These are phyloP conservation scores for Rapana venosa DNA, from an alignment of 2,888 invertebrate genomes.

Conservation along the genomic window DNA sequence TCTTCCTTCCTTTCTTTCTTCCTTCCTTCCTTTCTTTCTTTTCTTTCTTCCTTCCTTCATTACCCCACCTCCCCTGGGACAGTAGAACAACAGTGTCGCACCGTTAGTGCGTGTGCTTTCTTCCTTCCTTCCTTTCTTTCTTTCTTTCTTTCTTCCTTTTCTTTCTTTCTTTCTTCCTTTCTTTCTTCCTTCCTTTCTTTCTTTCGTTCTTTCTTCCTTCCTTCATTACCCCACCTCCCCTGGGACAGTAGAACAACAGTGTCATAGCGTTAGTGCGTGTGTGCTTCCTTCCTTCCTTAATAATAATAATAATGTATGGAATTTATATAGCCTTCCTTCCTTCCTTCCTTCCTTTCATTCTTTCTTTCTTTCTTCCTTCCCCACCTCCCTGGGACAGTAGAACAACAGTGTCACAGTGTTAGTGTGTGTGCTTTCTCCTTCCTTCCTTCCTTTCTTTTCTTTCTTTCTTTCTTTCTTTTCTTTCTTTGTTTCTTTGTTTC, in stretches of 20 bases:
- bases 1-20: neutral
- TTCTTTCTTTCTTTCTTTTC: neutral
- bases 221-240: constrained; percentile 90
- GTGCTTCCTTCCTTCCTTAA: neutral
- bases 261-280: neutral
- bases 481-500: constrained; percentile 9
- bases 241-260: constrained; percentile 77
- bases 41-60: neutral
- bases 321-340: too few relatives aligned
- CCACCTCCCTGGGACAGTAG: constrained; percentile 89
- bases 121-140: neutral
- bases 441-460: neutral
- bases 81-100: neutral
- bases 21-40: neutral
- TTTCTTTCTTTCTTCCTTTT: neutral
- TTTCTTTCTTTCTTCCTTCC: constrained; percentile 79
- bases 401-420: neutral
- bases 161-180: neutral
- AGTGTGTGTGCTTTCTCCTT: neutral
- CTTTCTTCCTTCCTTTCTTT: constrained; percentile 92
- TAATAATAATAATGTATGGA: too few relatives aligned
- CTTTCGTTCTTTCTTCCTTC: neutral
- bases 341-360: neutral
- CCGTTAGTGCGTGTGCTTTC: neutral
- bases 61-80: constrained; percentile 92